Conservation (phyloP, 2,888 invertebrate genomes). For the Actias luna region DNA sequence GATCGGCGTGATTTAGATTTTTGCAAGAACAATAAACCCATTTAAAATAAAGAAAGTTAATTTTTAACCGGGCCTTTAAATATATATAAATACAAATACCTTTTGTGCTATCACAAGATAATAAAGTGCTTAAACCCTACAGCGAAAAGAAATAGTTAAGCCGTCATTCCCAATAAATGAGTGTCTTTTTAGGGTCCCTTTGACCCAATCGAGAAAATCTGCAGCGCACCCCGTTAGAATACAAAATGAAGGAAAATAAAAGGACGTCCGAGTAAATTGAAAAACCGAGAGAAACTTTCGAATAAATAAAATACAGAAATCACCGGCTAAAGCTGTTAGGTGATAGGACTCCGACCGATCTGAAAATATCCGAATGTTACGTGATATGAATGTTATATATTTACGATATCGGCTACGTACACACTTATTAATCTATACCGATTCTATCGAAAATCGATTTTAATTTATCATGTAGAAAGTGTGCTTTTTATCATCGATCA, state of each 20-base stretch:
- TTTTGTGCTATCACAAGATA: slow-evolving; percentile 24
- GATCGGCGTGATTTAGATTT: no score
- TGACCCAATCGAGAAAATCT: slow-evolving; percentile 36
- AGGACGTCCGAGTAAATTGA: slow-evolving; percentile 45
- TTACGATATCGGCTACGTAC: background rate
- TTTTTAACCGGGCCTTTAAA: background rate
- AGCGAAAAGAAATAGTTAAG: slow-evolving; percentile 29
- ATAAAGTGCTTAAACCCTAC: slow-evolving; percentile 14
- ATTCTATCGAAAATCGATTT: background rate
- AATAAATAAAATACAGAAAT: slow-evolving; percentile 43
- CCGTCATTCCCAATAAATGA: slow-evolving; percentile 34
- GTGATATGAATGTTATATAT: slow-evolving; percentile 14
- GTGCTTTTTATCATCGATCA: background rate
- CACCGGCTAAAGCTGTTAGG: slow-evolving; percentile 37
- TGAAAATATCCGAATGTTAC: slow-evolving; percentile 18
- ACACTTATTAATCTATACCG: slow-evolving; percentile 8
- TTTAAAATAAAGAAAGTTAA: slow-evolving; percentile 1
- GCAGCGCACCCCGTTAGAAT: slow-evolving; percentile 40
- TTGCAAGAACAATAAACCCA: no score
- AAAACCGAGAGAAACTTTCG: slow-evolving; percentile 41
- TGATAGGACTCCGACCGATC: slow-evolving; percentile 25
- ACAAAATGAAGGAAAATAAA: slow-evolving; percentile 46
- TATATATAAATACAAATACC: slow-evolving; percentile 27
- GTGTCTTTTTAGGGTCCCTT: slow-evolving; percentile 27
- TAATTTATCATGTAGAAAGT: background rate